Percentiles rank a stretch among this genome's conserved stretches.
phyloP scores from a whole-genome alignment of 2,797 vertebrate species.

The Emydoidea blandingii region DNA sequence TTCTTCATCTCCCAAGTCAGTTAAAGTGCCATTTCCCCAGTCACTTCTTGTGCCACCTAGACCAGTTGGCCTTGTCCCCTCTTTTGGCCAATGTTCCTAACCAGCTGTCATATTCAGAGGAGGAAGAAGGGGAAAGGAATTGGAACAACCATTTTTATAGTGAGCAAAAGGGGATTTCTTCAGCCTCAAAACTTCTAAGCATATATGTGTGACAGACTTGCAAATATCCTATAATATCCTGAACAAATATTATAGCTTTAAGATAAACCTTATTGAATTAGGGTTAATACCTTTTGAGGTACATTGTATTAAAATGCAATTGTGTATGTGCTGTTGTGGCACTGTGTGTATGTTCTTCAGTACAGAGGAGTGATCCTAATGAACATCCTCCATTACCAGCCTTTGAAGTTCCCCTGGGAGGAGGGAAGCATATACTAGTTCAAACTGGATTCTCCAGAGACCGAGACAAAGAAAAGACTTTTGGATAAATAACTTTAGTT shows the following conservation, averaged over 20 bases:
- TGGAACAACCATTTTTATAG: neutral
- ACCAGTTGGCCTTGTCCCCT: neutral
- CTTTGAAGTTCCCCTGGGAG: neutral
- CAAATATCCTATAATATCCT: neutral
- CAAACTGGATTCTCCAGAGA: neutral
- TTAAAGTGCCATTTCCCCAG: neutral
- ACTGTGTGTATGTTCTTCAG: neutral
- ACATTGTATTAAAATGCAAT: neutral
- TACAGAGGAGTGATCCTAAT: neutral
- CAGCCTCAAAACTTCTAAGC: too few relatives aligned
- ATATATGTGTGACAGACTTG: neutral
- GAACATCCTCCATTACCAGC: neutral
- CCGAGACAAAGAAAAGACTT: neutral
- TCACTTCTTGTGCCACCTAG: neutral
- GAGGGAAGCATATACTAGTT: neutral
- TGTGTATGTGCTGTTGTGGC: neutral
- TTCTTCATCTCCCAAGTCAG: neutral
- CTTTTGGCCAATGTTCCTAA: neutral
- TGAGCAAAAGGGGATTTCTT: neutral
- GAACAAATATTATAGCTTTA: neutral
- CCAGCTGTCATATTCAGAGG: neutral
- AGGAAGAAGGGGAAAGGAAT: accelerated
- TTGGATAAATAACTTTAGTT: neutral
- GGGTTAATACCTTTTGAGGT: neutral
- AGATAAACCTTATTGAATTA: neutral